These are phyloP conservation scores for Ormyrus pomaceus DNA, from an alignment of 2,888 invertebrate species.

Conservation along the genomic window DNA sequence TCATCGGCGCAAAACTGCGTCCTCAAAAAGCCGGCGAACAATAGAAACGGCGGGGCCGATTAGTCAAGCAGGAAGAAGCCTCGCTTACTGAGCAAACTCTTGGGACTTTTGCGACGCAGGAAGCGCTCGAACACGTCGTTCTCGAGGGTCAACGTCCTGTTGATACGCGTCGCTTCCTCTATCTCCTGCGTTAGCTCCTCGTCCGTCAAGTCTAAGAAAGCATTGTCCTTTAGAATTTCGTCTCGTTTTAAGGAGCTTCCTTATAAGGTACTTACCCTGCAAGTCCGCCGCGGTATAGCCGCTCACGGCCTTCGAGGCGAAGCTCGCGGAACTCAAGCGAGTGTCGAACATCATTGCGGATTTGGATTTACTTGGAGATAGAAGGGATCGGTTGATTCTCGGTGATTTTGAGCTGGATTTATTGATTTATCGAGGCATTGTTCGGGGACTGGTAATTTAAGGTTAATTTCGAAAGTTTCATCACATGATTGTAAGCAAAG, in stretches of 20 bases:
- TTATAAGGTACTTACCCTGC: slow-evolving; percentile 22
- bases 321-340: not conserved
- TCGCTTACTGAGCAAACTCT: slow-evolving; percentile 75
- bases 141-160: slow-evolving; percentile 74
- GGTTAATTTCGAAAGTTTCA: too few species aligned
- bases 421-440: too few species aligned
- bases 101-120: slow-evolving; percentile 76
- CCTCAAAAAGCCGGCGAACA: slow-evolving; percentile 13
- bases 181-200: slow-evolving; percentile 63
- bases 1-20: too few species aligned
- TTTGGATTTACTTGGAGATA: too few species aligned
- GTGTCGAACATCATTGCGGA: too few species aligned
- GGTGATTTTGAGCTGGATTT: too few species aligned
- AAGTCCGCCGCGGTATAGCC: slow-evolving; percentile 3
- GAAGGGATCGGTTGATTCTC: too few species aligned
- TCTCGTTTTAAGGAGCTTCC: not conserved
- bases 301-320: not conserved
- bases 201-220: slow-evolving; percentile 59
- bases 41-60: not conserved
- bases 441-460: too few species aligned
- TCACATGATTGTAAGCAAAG: too few species aligned
- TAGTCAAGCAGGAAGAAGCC: not conserved
- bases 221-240: not conserved
- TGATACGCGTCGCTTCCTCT: slow-evolving; percentile 60
- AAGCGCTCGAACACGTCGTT: slow-evolving; percentile 78